A percentile compares a stretch with the other conserved stretches of the same genome.
Conservation (phyloP, 2,797 vertebrate species). For the Mycteria americana region DNA sequence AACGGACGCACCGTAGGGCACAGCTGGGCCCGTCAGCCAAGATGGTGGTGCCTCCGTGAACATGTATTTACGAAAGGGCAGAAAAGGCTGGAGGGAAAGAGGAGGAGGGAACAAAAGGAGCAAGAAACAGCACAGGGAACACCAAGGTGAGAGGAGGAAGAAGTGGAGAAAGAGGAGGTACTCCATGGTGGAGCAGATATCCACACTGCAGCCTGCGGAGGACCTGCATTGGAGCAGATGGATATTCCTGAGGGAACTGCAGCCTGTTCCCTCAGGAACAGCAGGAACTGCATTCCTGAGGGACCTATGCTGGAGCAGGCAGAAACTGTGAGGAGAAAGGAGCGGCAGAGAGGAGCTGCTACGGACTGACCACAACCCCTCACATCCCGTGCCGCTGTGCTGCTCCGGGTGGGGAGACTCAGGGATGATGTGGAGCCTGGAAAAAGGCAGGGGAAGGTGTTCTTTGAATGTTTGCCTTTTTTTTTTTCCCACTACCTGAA, state of each 20-base stretch:
- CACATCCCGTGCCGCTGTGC: neutral
- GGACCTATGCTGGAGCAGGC: rapidly evolving
- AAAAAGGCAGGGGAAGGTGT: neutral
- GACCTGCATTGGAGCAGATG: neutral
- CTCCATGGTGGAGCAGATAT: neutral
- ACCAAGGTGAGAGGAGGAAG: neutral
- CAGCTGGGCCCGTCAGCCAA: neutral
- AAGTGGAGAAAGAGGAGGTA: neutral
- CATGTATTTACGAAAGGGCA: neutral
- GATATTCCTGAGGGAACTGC: neutral
- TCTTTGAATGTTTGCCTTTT: neutral
- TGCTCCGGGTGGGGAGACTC: neutral
- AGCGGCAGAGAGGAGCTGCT: neutral
- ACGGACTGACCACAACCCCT: neutral
- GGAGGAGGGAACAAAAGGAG: neutral
- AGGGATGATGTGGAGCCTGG: neutral
- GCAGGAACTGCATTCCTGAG: too few species aligned
- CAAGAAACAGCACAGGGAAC: neutral
- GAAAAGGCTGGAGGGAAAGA: neutral
- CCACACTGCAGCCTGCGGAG: neutral
- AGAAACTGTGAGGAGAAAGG: neutral
- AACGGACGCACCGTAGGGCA: rapidly evolving
- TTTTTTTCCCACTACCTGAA: neutral
- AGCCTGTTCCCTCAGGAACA: neutral
- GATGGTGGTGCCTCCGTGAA: rapidly evolving